phyloP scores from a whole-genome alignment of 2,113 vertebrate genomes.

The Cygnus buccinator region DNA sequence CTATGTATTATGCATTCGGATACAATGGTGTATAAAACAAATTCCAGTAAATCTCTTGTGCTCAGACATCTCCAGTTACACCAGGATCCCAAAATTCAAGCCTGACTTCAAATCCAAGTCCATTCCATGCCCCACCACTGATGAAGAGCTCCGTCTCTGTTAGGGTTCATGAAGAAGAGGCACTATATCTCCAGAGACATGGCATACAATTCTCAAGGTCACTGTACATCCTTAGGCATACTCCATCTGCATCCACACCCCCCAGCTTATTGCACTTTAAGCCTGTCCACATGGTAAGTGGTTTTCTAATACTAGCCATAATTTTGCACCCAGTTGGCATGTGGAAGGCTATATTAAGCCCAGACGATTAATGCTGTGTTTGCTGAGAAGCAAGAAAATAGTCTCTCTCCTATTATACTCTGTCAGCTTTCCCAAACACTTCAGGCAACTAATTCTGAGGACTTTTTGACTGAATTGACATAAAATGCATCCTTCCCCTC shows the following conservation, averaged over 20 bases:
- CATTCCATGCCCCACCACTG: neutral
- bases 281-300: slow-evolving; percentile 53
- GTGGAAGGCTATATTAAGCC: slow-evolving; percentile 70
- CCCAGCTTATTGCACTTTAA: slow-evolving; percentile 55
- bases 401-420: slow-evolving; percentile 53
- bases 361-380: slow-evolving; percentile 62
- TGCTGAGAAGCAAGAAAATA: slow-evolving; percentile 67
- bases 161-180: slow-evolving; percentile 6
- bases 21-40: neutral
- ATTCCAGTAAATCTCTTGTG: neutral
- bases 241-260: slow-evolving; percentile 53
- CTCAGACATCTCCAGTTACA: neutral
- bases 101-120: neutral
- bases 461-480: slow-evolving; percentile 62
- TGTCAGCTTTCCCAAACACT: slow-evolving; percentile 67
- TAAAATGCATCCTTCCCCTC: slow-evolving; percentile 64
- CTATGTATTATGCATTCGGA: neutral
- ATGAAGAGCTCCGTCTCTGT: slow-evolving; percentile 15
- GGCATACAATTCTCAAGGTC: slow-evolving; percentile 47
- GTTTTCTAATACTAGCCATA: slow-evolving; percentile 67
- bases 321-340: slow-evolving; percentile 68
- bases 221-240: slow-evolving; percentile 10
- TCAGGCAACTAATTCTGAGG: slow-evolving; percentile 64
- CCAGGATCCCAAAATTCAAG: neutral
- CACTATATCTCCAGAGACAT: neutral